Conservation (phyloP, 2,113 vertebrate genomes). For the Cepphus grylle region DNA sequence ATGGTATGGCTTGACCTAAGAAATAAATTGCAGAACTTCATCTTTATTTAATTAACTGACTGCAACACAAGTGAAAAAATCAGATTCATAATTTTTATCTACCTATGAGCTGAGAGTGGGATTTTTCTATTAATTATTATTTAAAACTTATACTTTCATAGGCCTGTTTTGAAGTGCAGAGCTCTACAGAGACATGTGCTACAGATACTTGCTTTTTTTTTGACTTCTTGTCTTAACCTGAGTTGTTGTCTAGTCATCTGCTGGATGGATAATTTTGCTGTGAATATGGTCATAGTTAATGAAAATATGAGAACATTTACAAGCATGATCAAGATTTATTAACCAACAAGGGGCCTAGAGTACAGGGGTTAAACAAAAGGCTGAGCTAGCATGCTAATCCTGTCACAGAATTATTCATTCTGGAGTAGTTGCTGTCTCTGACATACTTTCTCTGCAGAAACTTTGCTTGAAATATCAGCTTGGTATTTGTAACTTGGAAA, state of each 20-base stretch:
- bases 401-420: not conserved
- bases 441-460: not conserved
- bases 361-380: not conserved
- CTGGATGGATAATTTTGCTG: not conserved
- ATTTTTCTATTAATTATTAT: slow-evolving; percentile 28
- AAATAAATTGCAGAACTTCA: slow-evolving; percentile 33
- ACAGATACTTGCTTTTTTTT: not conserved
- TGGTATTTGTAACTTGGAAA: not conserved
- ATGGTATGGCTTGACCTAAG: not conserved
- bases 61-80: not conserved
- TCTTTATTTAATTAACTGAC: slow-evolving; percentile 24
- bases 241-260: not conserved
- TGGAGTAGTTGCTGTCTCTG: not conserved
- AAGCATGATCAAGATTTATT: slow-evolving; percentile 17
- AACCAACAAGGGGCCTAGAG: not conserved
- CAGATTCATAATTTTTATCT: not conserved
- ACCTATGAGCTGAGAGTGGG: not conserved
- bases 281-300: not conserved
- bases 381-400: not conserved
- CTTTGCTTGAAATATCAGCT: not conserved
- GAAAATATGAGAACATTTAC: slow-evolving; percentile 37
- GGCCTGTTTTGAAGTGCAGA: not conserved
- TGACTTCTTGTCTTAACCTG: not conserved
- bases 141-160: not conserved
- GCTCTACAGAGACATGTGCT: not conserved